phyloP scores from a whole-genome alignment of 2,797 vertebrate species.

The Microctenopoma stevenorrisi region DNA sequence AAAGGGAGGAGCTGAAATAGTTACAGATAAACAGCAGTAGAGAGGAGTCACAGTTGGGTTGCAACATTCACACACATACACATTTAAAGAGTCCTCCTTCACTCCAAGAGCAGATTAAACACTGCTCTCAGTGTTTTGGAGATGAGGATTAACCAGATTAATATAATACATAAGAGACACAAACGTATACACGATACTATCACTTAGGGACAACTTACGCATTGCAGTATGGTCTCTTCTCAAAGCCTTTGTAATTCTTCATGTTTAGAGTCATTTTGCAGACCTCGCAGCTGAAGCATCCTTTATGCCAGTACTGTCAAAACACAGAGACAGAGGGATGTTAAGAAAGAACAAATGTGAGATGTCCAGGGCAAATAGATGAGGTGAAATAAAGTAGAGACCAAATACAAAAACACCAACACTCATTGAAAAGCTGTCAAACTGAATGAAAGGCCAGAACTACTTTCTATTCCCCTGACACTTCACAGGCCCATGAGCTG shows the following conservation, averaged over 20 bases:
- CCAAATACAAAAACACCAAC: background rate
- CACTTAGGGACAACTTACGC: conserved; percentile 87
- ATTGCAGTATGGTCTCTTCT: conserved; percentile 98
- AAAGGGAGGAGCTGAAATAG: conserved; percentile 54
- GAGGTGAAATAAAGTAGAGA: background rate
- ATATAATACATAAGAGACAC: conserved; percentile 25
- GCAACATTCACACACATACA: conserved; percentile 53
- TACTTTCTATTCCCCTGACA: conserved; percentile 29
- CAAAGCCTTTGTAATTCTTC: conserved; percentile 99
- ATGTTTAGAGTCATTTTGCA: conserved; percentile 99
- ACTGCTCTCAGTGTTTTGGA: conserved; percentile 40
- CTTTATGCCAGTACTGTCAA: conserved; percentile 96
- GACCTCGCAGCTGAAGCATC: conserved; percentile 97
- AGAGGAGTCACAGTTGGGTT: conserved; percentile 66
- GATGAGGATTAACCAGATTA: conserved; percentile 12
- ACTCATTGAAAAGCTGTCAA: conserved; percentile 4
- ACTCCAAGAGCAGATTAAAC: conserved; percentile 51
- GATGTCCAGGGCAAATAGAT: no score
- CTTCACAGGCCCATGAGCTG: conserved; percentile 15
- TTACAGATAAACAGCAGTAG: conserved; percentile 67
- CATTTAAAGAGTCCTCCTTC: conserved; percentile 53
- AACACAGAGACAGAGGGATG: conserved; percentile 31
- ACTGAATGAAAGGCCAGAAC: conserved; percentile 29
- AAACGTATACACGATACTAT: conserved; percentile 21
- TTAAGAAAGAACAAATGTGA: conserved; percentile 12